phyloP scores from a whole-genome alignment of 2,797 vertebrate species.

The Spinus olivaceus region DNA sequence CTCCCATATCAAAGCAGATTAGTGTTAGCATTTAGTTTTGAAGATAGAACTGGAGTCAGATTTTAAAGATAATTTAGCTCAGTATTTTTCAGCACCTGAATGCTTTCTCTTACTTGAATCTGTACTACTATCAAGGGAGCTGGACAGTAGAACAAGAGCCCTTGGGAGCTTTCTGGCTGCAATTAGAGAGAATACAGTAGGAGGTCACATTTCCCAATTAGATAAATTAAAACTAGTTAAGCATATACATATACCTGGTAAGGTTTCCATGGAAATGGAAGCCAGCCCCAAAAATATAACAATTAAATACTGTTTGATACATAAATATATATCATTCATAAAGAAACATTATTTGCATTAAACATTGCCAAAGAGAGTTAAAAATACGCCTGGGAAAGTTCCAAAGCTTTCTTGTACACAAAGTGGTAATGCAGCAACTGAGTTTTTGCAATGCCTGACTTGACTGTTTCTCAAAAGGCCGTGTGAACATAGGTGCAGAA shows the following conservation, averaged over 20 bases:
- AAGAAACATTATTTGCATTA: not conserved
- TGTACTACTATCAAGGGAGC: conserved; percentile 1
- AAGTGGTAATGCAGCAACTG: not conserved
- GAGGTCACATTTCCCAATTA: conserved; percentile 46
- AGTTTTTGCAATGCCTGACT: not conserved
- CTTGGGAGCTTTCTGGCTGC: not conserved
- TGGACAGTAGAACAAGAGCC: conserved; percentile 3
- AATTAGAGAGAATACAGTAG: conserved; percentile 3
- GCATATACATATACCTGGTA: not conserved
- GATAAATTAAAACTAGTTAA: conserved; percentile 22
- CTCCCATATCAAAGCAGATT: not conserved
- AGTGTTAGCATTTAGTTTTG: not conserved
- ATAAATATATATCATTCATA: not conserved
- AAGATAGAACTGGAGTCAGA: not conserved
- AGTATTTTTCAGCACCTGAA: not conserved
- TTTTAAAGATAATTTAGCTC: not conserved
- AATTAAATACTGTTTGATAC: not conserved
- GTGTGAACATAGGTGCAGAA: not conserved
- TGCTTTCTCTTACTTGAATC: not conserved
- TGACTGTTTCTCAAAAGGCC: not conserved
- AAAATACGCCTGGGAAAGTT: not conserved
- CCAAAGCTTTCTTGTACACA: not conserved
- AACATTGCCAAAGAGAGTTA: not conserved
- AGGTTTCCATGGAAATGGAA: not conserved
- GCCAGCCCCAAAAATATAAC: not conserved